phyloP scores from a whole-genome alignment of 1,140 invertebrate species.

The Chymomyza costata region DNA sequence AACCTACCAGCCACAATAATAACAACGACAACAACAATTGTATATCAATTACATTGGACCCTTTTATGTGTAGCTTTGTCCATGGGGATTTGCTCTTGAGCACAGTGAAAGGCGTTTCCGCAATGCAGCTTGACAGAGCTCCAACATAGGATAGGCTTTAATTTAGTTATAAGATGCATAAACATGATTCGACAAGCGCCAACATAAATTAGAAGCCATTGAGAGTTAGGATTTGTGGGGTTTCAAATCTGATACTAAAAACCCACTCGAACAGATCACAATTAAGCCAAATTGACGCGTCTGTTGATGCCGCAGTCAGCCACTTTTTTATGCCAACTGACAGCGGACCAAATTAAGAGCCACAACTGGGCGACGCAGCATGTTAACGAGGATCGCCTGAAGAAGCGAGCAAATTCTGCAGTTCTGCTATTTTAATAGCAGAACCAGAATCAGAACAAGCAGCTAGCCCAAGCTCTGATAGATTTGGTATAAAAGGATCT shows the following conservation, averaged over 20 bases:
- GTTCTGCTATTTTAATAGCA: background rate
- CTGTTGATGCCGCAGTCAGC: background rate
- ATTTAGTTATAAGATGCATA: too few species aligned
- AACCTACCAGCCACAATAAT: too few species aligned
- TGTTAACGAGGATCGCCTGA: constrained; percentile 19
- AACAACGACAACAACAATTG: constrained; percentile 4
- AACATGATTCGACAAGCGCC: too few species aligned
- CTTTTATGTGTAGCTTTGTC: background rate
- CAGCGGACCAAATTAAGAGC: constrained; percentile 39
- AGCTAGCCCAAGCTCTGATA: background rate
- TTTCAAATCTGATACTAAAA: too few species aligned
- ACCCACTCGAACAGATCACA: constrained; percentile 23
- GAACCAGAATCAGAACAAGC: constrained; percentile 13
- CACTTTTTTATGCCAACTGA: background rate
- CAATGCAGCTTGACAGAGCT: constrained; percentile 26
- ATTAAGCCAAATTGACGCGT: constrained; percentile 62
- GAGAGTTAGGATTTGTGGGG: too few species aligned
- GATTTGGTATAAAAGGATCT: constrained; percentile 32
- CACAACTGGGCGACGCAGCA: constrained; percentile 14
- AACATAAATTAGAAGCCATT: too few species aligned
- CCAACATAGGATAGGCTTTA: too few species aligned
- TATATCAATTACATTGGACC: constrained; percentile 50
- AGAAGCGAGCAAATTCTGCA: constrained; percentile 6
- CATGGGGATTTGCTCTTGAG: constrained; percentile 30
- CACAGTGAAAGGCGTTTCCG: constrained; percentile 27